Conservation (phyloP, 2,888 invertebrate species). For the Caenorhabditis wallacei region DNA sequence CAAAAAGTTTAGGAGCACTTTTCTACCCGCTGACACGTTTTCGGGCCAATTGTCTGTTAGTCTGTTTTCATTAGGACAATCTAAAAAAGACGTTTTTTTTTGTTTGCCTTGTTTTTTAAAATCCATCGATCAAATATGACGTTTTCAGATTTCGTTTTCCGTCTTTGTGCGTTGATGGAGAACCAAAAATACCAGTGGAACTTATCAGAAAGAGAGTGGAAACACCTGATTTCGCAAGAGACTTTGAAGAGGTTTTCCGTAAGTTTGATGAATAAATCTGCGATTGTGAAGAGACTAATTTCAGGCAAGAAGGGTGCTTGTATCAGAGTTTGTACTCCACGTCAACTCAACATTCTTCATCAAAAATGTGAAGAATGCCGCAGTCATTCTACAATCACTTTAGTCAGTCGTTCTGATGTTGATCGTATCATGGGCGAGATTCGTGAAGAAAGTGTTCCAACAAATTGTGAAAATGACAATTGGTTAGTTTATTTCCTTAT, state of each 20-base stretch:
- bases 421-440: constrained; percentile 37
- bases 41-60: neutral
- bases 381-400: neutral
- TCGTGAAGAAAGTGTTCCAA: constrained; percentile 8
- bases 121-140: neutral
- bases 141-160: constrained; percentile 23
- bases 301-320: constrained; percentile 8
- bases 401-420: constrained; percentile 33
- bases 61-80: neutral
- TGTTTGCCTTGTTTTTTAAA: neutral
- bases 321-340: neutral
- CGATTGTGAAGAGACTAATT: neutral
- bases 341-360: neutral
- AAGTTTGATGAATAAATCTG: neutral
- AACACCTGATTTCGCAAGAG: neutral
- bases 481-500: constrained; percentile 25
- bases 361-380: constrained; percentile 21
- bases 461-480: constrained; percentile 15
- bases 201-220: constrained; percentile 1
- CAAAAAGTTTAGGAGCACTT: constrained; percentile 27
- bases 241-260: neutral
- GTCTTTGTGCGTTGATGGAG: constrained; percentile 22
- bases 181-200: constrained; percentile 40
- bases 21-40: neutral
- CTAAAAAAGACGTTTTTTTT: neutral